Conservation (phyloP, 1,140 invertebrate species). For the Acyrthosiphon pisum region DNA sequence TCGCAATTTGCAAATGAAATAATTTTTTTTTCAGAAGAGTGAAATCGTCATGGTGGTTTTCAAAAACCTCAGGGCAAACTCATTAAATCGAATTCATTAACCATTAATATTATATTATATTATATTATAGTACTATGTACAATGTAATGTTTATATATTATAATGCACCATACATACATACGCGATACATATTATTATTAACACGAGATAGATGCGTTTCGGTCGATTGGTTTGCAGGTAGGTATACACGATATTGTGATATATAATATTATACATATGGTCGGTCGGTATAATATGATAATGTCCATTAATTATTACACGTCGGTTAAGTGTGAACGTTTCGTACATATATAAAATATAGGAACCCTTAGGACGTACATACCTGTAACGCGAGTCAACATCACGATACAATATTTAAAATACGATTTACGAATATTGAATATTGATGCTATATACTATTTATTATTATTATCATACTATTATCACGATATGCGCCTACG, state of each 20-base stretch:
- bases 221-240: not conserved
- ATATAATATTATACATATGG: not conserved
- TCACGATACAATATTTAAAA: not conserved
- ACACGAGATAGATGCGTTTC: not conserved
- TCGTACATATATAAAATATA: not conserved
- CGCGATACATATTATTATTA: not conserved
- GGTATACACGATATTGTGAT: not conserved
- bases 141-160: not conserved
- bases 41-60: not conserved
- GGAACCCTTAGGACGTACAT: not conserved
- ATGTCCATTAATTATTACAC: not conserved
- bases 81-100: constrained; percentile 45
- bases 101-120: not conserved
- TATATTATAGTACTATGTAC: not conserved
- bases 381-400: not conserved
- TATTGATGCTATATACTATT: not conserved
- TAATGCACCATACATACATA: not conserved
- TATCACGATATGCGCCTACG: not conserved
- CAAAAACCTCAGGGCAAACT: not conserved
- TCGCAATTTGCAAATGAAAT: too few relatives aligned
- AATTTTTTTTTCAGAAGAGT: not conserved
- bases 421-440: constrained; percentile 11
- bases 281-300: not conserved
- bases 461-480: not conserved
- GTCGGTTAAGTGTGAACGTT: constrained; percentile 19